Evolutionary conservation across 2,113 vertebrate genomes (phyloP).

Genomic region (Cichladusa arquata): DNA sequence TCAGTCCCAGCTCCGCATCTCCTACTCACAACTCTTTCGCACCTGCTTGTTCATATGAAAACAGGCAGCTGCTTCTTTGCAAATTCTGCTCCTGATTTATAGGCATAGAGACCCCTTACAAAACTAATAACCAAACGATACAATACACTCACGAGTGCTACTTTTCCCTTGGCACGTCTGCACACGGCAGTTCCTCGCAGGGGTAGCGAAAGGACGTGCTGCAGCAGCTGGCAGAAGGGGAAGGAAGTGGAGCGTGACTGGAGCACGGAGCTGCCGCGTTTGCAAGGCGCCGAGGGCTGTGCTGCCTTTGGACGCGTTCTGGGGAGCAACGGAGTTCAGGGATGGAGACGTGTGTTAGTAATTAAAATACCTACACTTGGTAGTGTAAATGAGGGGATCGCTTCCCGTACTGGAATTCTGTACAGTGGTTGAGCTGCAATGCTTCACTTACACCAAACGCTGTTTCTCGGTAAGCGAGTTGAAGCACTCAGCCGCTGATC

Average conservation of each 20-base stretch:
- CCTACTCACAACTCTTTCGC: fast-evolving
- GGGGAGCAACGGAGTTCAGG: background rate
- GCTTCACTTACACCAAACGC: background rate
- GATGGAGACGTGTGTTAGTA: background rate
- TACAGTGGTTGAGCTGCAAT: fast-evolving
- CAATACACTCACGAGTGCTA: fast-evolving
- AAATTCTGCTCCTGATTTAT: background rate
- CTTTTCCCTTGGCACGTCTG: background rate
- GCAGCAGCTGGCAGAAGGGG: background rate
- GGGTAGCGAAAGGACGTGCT: background rate
- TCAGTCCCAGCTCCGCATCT: fast-evolving
- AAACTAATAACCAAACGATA: background rate
- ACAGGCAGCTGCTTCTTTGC: no score
- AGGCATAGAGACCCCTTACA: background rate
- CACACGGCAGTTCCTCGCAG: fast-evolving
- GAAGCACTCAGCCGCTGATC: fast-evolving
- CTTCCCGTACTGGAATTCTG: background rate
- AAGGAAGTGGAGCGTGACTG: fast-evolving
- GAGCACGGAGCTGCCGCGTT: background rate
- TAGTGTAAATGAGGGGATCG: background rate
- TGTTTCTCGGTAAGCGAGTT: background rate
- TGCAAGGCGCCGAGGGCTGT: fast-evolving
- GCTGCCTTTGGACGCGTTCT: fast-evolving
- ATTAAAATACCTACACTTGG: background rate
- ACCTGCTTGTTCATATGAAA: background rate